phyloP scores from a whole-genome alignment of 2,888 invertebrate genomes.

The Cataglyphis cursor region DNA sequence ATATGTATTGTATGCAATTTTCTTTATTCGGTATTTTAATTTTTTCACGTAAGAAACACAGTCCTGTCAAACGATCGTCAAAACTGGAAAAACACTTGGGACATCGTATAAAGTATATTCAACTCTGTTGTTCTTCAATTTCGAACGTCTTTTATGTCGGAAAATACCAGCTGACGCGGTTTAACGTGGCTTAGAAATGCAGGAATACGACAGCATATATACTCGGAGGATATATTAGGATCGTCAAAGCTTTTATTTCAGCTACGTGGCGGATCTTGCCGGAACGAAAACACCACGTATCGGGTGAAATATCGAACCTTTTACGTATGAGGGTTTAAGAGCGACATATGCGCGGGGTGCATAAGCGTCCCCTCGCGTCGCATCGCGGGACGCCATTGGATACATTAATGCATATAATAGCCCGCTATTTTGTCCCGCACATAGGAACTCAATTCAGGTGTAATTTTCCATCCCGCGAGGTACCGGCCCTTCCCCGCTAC shows the following conservation, averaged over 20 bases:
- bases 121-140: conserved; percentile 7
- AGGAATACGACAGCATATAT: conserved; percentile 26
- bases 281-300: conserved; percentile 65
- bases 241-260: conserved; percentile 56
- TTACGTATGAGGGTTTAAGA: conserved; percentile 66
- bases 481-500: conserved; percentile 13
- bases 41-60: background rate
- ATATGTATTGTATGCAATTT: background rate
- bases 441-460: conserved; percentile 64
- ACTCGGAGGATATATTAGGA: conserved; percentile 48
- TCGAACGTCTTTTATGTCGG: background rate
- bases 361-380: conserved; percentile 43
- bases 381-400: conserved; percentile 59
- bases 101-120: conserved; percentile 22
- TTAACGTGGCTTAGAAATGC: conserved; percentile 31
- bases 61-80: background rate
- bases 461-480: conserved; percentile 58
- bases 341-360: conserved; percentile 69
- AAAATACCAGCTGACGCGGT: conserved; percentile 27
- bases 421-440: conserved; percentile 66
- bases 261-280: conserved; percentile 40
- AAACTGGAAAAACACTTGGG: background rate
- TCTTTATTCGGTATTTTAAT: background rate
- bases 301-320: conserved; percentile 68
- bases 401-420: conserved; percentile 73